phyloP scores from a whole-genome alignment of 2,888 invertebrate species.

The Drosophila gaucha region DNA sequence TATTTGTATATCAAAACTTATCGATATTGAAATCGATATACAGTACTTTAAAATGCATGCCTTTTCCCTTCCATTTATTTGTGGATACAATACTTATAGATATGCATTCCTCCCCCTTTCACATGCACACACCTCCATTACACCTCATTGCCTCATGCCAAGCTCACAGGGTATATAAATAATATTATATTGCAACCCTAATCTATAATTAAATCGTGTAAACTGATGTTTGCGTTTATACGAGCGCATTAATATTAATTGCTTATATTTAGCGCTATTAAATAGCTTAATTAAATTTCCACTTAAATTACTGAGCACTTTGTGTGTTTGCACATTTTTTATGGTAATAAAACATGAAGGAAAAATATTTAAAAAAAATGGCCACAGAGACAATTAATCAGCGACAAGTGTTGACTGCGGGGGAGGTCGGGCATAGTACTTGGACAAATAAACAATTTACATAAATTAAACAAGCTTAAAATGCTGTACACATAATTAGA shows the following conservation, averaged over 20 bases:
- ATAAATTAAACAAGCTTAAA: conserved; percentile 70
- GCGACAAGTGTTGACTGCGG: conserved; percentile 2
- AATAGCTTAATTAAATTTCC: conserved; percentile 75
- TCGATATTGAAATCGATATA: no score
- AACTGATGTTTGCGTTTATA: conserved; percentile 48
- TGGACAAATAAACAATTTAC: conserved; percentile 56
- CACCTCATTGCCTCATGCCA: no score
- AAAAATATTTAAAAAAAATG: not conserved
- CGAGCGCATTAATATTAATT: conserved; percentile 74
- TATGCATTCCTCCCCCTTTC: no score
- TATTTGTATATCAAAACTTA: no score
- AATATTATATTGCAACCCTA: conserved; percentile 28
- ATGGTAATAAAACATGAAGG: not conserved
- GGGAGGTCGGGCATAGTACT: not conserved
- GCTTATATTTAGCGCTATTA: conserved; percentile 64
- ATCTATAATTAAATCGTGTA: conserved; percentile 78
- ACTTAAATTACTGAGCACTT: conserved; percentile 59
- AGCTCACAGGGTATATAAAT: conserved; percentile 3
- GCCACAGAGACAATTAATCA: conserved; percentile 59
- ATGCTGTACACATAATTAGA: conserved; percentile 74
- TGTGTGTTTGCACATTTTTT: conserved; percentile 5
- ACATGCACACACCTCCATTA: not conserved
- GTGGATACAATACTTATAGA: not conserved
- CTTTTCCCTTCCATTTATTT: no score
- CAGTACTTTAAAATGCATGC: no score